Base-by-base conservation (phyloP, 37 sponge, comb jelly and placozoan species). In the Chondrilla cf. caribensis region DNA sequence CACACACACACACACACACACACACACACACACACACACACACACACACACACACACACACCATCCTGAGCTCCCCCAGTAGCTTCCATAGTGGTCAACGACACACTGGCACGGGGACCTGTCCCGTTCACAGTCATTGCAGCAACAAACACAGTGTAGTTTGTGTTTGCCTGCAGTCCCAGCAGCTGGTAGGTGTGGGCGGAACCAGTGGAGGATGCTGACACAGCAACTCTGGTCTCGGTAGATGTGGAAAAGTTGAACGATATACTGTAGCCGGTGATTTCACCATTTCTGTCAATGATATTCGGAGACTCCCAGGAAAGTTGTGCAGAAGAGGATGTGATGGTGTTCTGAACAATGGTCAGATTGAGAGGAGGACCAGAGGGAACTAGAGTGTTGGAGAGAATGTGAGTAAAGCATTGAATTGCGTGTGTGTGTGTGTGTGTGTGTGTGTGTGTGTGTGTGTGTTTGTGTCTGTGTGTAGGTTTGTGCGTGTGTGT, bases 251-350 rank as follows among this genome's bases (percentile, higher is more conserved):
- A 42, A 1, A n/a, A 2, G 15, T 3, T 17, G 44, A 39, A 73
- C 1, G 2, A 21, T 22, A 73, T 40, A 14, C 38, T 7, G 43
- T 40, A 73, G 36, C 40, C 43, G 19, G 76, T 73, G 19, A 73
- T 39, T 19, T 73, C 76, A n/a, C 76, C 76, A 7, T 73, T 73
- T 42, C 36, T 31, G 21, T 73, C 76, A 43, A 40, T 40, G 15
- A 73, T 11, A 3, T 1, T 11, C 9, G 76, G 76, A n/a, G 43
- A 19, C 43, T 39, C 42, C 76, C 76, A 73, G 21, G 41, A 39
- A 36, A 73, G 38, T 73, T 37, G 38, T 19, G 36, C 76, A 36
- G 76, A 8, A 1, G 43, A 11, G 21, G 41, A 3, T 40, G 41
- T 40, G 2, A 39, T 73, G 6, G 18, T 29, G 29, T n/a, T 28